Evolutionary conservation across 2,888 invertebrate species (phyloP).

Genomic region (Actias luna): DNA sequence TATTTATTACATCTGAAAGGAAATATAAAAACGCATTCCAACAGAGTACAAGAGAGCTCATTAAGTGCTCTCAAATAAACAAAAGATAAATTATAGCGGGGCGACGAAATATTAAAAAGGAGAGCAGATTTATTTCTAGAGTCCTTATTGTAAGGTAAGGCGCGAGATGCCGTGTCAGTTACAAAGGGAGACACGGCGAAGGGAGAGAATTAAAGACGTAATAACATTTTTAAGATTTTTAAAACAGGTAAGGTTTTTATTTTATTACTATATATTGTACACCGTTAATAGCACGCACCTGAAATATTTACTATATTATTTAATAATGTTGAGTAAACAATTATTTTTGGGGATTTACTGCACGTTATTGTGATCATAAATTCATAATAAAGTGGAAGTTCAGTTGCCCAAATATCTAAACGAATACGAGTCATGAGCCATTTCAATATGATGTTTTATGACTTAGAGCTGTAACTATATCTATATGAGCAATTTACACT

Average conservation of each 20-base stretch:
- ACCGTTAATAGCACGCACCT: background rate
- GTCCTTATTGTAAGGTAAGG: constrained; percentile 19
- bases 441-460: too few relatives aligned
- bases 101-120: constrained; percentile 51
- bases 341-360: too few relatives aligned
- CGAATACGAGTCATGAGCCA: too few relatives aligned
- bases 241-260: constrained; percentile 13
- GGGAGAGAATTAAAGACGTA: constrained; percentile 13
- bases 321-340: background rate
- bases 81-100: constrained; percentile 46
- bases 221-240: constrained; percentile 13
- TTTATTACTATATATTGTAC: background rate
- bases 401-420: too few relatives aligned
- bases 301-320: background rate
- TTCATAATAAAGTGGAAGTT: too few relatives aligned
- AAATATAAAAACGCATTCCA: constrained; percentile 19
- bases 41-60: constrained; percentile 47
- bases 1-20: background rate
- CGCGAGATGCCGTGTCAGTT: constrained; percentile 34
- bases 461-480: too few relatives aligned
- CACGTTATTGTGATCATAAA: too few relatives aligned
- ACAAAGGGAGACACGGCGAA: constrained; percentile 21
- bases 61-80: constrained; percentile 55
- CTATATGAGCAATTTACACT: too few relatives aligned
- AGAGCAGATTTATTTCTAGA: constrained; percentile 41